Conservation (phyloP, 2,797 vertebrate genomes). For the Premnoplex brunnescens region DNA sequence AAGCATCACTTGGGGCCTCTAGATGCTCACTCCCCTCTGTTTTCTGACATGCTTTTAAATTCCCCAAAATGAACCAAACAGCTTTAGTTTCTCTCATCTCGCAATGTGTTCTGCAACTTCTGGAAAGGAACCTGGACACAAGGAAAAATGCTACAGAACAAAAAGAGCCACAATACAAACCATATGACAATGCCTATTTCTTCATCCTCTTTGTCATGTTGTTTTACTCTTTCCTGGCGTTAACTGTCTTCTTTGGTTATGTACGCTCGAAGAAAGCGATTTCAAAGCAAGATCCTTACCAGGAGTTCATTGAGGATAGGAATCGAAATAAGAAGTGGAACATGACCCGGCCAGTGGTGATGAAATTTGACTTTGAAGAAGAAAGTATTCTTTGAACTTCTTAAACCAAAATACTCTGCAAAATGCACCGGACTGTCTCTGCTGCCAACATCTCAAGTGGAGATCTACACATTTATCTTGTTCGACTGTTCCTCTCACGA, state of each 20-base stretch:
- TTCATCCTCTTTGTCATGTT: conserved; percentile 90
- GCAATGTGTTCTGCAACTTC: conserved; percentile 72
- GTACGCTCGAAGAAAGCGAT: conserved; percentile 77
- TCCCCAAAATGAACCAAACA: conserved; percentile 67
- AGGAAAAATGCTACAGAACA: conserved; percentile 68
- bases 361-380: conserved; percentile 89
- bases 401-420: conserved; percentile 49
- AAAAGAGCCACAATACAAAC: conserved; percentile 77
- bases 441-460: conserved; percentile 13
- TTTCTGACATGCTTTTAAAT: conserved; percentile 20
- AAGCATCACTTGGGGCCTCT: not conserved
- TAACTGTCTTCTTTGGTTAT: conserved; percentile 88
- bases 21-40: not conserved
- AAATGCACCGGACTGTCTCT: conserved; percentile 17
- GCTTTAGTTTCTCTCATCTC: conserved; percentile 66
- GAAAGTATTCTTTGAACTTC: conserved; percentile 83
- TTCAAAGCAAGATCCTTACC: conserved; percentile 85
- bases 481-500: not conserved
- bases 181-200: conserved; percentile 89
- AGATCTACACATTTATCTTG: conserved; percentile 7
- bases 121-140: conserved; percentile 76
- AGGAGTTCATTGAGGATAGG: conserved; percentile 80
- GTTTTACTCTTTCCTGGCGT: conserved; percentile 88
- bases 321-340: conserved; percentile 78
- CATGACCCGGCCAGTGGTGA: conserved; percentile 68